Evolutionary conservation across 2,888 invertebrate species (phyloP).

Genomic region (Drosophila picticornis): DNA sequence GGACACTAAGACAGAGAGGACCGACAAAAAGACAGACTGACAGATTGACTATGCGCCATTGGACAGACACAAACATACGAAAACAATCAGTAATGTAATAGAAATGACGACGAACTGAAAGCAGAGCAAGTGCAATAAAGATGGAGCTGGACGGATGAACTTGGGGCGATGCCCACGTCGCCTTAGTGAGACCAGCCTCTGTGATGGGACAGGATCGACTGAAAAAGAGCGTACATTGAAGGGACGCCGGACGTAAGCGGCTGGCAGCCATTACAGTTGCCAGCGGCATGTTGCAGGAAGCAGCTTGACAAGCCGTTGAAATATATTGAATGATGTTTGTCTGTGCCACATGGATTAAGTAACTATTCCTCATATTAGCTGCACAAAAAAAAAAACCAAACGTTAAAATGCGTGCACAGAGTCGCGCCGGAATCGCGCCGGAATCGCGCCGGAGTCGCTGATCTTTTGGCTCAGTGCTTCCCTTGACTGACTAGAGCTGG

Average conservation of each 20-base stretch:
- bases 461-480: too few species aligned
- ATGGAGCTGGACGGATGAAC: not conserved
- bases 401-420: not conserved
- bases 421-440: too few species aligned
- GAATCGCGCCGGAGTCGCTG: too few species aligned
- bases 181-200: conserved; percentile 22
- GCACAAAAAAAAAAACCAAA: not conserved
- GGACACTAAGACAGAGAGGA: conserved; percentile 10
- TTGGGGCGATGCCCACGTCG: conserved; percentile 19
- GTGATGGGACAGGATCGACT: conserved; percentile 39
- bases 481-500: too few species aligned
- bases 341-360: conserved; percentile 63
- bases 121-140: conserved; percentile 11
- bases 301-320: conserved; percentile 80
- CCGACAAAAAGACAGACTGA: conserved; percentile 16
- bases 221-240: conserved; percentile 18
- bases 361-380: conserved; percentile 36
- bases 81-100: conserved; percentile 79
- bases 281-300: conserved; percentile 52
- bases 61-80: conserved; percentile 60
- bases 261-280: conserved; percentile 23
- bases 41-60: conserved; percentile 23
- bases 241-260: conserved; percentile 18
- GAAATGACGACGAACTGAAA: conserved; percentile 64
- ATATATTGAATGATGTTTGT: conserved; percentile 80